Evolutionary conservation across 2,113 vertebrate species (phyloP).

Genomic region (Corynorhinus townsendii): DNA sequence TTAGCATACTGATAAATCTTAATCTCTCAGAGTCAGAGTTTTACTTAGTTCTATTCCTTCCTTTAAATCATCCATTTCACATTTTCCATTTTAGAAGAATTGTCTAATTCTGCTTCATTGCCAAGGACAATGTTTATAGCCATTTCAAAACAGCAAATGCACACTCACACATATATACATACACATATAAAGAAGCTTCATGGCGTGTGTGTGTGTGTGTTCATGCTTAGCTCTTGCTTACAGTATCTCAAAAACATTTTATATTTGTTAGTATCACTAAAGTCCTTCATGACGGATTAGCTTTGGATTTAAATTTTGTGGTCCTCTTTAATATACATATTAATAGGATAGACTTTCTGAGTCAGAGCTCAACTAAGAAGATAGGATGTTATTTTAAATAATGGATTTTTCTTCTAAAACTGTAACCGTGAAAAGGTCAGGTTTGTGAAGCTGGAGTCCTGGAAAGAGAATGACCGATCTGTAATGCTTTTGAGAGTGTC

Average conservation of each 20-base stretch:
- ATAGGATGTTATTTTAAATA: slow-evolving; percentile 20
- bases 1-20: background rate
- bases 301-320: background rate
- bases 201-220: background rate
- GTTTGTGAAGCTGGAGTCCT: slow-evolving; percentile 7
- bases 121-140: background rate
- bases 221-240: background rate
- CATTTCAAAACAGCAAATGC: background rate
- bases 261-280: slow-evolving; percentile 37
- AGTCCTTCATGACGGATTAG: slow-evolving; percentile 17
- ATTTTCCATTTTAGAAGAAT: slow-evolving; percentile 18
- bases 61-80: background rate
- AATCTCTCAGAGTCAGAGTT: background rate
- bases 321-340: slow-evolving; percentile 34
- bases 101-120: slow-evolving; percentile 11
- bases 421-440: slow-evolving; percentile 43
- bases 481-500: background rate
- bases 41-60: background rate
- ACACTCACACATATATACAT: background rate
- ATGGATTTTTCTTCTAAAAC: slow-evolving; percentile 59
- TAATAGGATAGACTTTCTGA: slow-evolving; percentile 34
- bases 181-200: background rate
- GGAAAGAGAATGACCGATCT: slow-evolving; percentile 32
- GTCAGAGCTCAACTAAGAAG: slow-evolving; percentile 47
- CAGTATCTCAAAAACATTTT: background rate